Percentiles rank a stretch among this genome's conserved stretches.
phyloP scores from a whole-genome alignment of 2,113 vertebrate species.

The Sarotherodon lohbergeri region DNA sequence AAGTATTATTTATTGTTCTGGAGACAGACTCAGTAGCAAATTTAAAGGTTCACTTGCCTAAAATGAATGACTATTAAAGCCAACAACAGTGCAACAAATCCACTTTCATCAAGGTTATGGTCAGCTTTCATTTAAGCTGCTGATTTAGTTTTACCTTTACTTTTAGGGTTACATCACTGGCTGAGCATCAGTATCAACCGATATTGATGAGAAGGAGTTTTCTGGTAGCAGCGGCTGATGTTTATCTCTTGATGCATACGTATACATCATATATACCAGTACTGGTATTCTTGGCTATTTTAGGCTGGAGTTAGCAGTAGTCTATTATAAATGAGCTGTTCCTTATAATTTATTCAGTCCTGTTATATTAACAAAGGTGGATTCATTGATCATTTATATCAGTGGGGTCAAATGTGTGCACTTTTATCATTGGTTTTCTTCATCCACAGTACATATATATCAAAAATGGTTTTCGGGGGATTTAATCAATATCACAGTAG shows the following conservation, averaged over 20 bases:
- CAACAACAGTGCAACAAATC: background rate
- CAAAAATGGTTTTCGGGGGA: background rate
- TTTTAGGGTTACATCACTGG: background rate
- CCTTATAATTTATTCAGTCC: background rate
- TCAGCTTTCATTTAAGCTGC: background rate
- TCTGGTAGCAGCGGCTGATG: background rate
- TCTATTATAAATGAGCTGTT: background rate
- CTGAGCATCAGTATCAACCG: background rate
- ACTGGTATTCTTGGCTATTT: background rate
- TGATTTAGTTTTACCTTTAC: background rate
- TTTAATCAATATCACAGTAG: background rate
- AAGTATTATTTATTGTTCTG: background rate
- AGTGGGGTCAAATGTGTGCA: background rate
- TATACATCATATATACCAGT: background rate
- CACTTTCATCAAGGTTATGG: background rate
- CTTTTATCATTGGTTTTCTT: background rate
- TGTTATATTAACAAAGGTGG: background rate
- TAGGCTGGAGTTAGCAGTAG: background rate
- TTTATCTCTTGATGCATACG: background rate
- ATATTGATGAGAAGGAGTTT: background rate
- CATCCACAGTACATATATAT: background rate
- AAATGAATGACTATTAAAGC: background rate
- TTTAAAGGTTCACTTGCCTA: background rate
- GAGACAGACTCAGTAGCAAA: background rate
- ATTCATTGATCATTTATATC: background rate